phyloP scores from a whole-genome alignment of 2,113 vertebrate species.

The Vulpes lagopus region DNA sequence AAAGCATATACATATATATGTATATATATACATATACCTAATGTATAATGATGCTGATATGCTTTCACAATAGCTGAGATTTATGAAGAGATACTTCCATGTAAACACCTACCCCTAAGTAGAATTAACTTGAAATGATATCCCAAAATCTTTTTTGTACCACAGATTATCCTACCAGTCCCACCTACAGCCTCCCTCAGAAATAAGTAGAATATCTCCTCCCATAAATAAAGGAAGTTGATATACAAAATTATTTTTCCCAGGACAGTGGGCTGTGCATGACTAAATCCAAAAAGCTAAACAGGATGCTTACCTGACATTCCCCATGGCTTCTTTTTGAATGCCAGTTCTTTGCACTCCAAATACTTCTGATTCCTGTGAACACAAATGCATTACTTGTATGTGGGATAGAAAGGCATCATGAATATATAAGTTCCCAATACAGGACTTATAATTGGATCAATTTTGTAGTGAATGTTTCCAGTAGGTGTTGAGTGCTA shows the following conservation, averaged over 20 bases:
- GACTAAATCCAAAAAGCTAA: conserved; percentile 55
- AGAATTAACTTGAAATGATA: background rate
- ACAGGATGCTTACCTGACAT: background rate
- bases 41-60: background rate
- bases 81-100: background rate
- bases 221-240: background rate
- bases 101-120: background rate
- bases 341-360: conserved; percentile 14
- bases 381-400: conserved; percentile 45
- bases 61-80: background rate
- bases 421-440: background rate
- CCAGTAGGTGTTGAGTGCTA: background rate
- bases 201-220: conserved; percentile 35
- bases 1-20: too few species aligned
- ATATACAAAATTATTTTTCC: background rate
- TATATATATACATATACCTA: background rate
- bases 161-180: background rate
- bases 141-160: background rate
- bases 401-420: conserved; percentile 37
- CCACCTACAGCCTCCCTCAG: background rate
- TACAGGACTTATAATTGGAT: background rate
- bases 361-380: background rate
- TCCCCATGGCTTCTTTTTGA: conserved; percentile 36
- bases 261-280: background rate
- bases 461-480: conserved; percentile 39